Conservation (phyloP, 2,113 vertebrate genomes). For the Pyxicephalus adspersus region DNA sequence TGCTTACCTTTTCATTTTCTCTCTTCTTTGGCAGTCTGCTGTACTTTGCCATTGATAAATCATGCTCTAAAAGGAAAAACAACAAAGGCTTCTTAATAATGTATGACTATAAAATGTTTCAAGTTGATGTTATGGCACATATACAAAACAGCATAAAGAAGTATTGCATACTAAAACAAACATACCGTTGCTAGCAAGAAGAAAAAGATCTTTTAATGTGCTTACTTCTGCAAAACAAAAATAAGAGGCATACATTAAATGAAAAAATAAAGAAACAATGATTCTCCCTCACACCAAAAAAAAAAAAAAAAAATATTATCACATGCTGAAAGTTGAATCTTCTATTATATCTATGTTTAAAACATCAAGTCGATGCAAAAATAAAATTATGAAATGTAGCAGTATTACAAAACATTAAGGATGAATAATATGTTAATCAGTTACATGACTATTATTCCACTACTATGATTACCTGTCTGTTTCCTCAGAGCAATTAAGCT, state of each 20-base stretch:
- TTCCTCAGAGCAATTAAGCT: too few relatives aligned
- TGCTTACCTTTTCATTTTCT: conserved; percentile 92
- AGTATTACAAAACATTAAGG: too few relatives aligned
- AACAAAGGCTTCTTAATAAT: conserved; percentile 4
- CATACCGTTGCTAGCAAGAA: conserved; percentile 91
- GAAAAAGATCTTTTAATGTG: conserved; percentile 94
- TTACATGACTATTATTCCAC: too few relatives aligned
- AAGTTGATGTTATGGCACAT: background rate
- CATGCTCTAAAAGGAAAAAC: conserved; percentile 82
- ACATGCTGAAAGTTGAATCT: too few relatives aligned
- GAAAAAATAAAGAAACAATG: conserved; percentile 22
- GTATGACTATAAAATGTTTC: background rate
- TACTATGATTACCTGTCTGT: too few relatives aligned
- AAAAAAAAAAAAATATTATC: too few relatives aligned
- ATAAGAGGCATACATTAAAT: conserved; percentile 49
- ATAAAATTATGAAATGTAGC: too few relatives aligned
- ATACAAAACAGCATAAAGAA: background rate
- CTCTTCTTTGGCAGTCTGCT: conserved; percentile 94
- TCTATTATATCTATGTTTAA: too few relatives aligned
- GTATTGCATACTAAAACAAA: conserved; percentile 36
- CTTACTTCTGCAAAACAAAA: conserved; percentile 87
- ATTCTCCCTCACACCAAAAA: background rate
- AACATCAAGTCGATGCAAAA: too few relatives aligned
- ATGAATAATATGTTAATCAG: too few relatives aligned
- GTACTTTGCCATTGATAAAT: conserved; percentile 95